Conservation (phyloP, 2,113 vertebrate species). For the Hippocampus comes region DNA sequence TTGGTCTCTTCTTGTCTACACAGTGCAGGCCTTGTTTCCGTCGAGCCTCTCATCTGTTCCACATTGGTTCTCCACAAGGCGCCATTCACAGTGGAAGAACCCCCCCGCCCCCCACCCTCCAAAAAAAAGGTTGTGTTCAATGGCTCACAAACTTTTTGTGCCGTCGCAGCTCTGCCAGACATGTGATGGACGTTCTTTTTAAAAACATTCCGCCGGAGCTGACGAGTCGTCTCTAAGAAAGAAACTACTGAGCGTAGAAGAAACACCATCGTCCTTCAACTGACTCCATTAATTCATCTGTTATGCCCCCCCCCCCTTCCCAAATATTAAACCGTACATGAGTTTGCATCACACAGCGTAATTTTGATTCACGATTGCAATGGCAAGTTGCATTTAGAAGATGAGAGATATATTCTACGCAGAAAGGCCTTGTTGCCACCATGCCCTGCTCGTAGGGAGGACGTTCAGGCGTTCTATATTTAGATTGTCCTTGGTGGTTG, state of each 20-base stretch:
- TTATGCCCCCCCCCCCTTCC: not conserved
- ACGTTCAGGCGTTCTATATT: constrained; percentile 57
- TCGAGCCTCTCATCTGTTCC: constrained; percentile 11
- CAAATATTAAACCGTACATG: not conserved
- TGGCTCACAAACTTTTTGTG: constrained; percentile 42
- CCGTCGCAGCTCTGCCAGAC: constrained; percentile 17
- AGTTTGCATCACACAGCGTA: not conserved
- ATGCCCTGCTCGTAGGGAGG: constrained; percentile 9
- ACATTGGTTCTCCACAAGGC: constrained; percentile 23
- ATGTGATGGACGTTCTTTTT: constrained; percentile 30
- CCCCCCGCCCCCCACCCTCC: constrained; percentile 6
- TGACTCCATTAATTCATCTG: not conserved
- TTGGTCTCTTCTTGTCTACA: constrained; percentile 20
- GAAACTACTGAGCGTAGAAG: not conserved
- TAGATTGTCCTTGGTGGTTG: constrained; percentile 55
- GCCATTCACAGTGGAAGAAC: constrained; percentile 35
- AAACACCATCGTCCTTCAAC: not conserved
- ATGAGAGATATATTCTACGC: not conserved
- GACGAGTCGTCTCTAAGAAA: constrained; percentile 13
- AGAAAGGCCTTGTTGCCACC: constrained; percentile 5
- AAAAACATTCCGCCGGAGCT: constrained; percentile 29
- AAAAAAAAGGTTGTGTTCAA: constrained; percentile 35
- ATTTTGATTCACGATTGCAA: not conserved
- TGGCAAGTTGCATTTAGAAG: not conserved
- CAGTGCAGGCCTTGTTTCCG: constrained; percentile 44